Base-by-base conservation (phyloP, 2,113 vertebrate species). In the Tragelaphus scriptus region DNA sequence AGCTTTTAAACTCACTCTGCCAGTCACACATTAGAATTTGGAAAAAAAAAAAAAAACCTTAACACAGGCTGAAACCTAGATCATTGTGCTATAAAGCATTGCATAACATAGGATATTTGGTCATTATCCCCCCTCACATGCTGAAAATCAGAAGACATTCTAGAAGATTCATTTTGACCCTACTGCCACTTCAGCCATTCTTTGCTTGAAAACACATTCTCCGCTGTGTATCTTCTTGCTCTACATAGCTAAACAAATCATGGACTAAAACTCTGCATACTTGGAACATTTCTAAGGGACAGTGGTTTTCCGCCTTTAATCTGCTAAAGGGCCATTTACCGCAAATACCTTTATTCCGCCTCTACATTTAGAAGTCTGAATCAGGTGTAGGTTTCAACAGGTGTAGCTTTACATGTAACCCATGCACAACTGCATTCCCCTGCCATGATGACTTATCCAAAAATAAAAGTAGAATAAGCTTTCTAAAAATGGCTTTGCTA, bases 1-100 rank as follows among this genome's bases (percentile, higher is more conserved):
- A 98, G 97, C 96, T 90, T 75, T 95, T 95, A 95, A 53, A 97
- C 58, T 86, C 97, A 97, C 94, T 75, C 95, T 75, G 80, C n/a
- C 93, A 97, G 47, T 97, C 98, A 98, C 92, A 97, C 97, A 91
- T 90, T 11, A 84, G 82, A 30, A 95, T 65, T 95, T 75, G 47
- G 32, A 61, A 47, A n/a, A 9, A 63, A n/a, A n/a, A 68, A 36
- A 16, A 11, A 19, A 91, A 85, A 91, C 65, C 59, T 94, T 96
- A 40, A 93, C 90, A 97, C 96, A 97, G 95, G 30, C 47, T 94
- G 36, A 75, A 71, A 89, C 77, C 63, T 44, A 89, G 81, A 98
- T 88, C 94, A 71, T 88, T 71, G 94, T 7, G 14, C 79, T 90
- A 68, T 47, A 68, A 3, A 26, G 77, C 75, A 94, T 15, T 17